phyloP scores from a whole-genome alignment of 2,113 vertebrate species.

The Thalassarche chlororhynchos region DNA sequence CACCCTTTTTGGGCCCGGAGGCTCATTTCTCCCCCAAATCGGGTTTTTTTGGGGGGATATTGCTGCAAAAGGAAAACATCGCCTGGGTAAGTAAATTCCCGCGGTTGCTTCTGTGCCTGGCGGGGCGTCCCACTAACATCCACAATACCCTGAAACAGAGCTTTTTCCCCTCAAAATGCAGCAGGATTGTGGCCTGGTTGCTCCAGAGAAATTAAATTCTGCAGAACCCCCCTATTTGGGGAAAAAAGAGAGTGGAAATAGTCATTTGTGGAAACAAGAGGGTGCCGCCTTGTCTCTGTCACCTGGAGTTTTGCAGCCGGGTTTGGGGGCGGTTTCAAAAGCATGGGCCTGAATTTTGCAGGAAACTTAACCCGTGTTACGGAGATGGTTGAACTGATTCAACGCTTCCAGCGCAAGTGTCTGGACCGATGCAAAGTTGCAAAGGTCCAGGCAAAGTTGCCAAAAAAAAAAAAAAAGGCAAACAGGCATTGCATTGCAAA shows the following conservation, averaged over 20 bases:
- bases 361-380: accelerated
- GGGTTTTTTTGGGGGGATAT: background rate
- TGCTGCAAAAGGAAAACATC: background rate
- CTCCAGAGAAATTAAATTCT: background rate
- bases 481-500: background rate
- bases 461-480: background rate
- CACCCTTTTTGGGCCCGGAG: background rate
- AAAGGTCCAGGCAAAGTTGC: background rate
- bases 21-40: background rate
- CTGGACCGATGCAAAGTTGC: background rate
- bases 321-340: background rate
- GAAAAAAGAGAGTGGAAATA: background rate
- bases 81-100: background rate
- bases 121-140: background rate
- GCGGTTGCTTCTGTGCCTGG: accelerated
- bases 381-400: accelerated
- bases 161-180: background rate
- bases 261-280: accelerated
- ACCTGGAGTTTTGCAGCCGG: background rate
- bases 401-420: accelerated
- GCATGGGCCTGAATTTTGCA: background rate
- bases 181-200: background rate
- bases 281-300: background rate
- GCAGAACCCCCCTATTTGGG: accelerated
- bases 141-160: accelerated